phyloP scores from a whole-genome alignment of 64 coral and sea anemone genomes.

The Stylophora pistillata region DNA sequence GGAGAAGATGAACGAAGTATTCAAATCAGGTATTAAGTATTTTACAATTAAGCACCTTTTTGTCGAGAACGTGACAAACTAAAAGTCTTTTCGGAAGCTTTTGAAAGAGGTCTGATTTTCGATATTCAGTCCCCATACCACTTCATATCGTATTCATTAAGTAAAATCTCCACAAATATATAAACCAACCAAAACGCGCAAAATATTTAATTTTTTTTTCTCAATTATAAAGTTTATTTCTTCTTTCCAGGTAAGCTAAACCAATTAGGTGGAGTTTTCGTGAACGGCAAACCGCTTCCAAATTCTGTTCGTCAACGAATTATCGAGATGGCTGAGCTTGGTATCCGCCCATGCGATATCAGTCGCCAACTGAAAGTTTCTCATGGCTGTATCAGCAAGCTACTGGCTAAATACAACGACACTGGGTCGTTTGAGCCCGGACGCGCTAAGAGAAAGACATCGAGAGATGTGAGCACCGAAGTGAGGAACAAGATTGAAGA shows the following conservation, averaged over 20 bases:
- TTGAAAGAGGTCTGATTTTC: too few species aligned
- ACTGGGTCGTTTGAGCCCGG: conserved; percentile 83
- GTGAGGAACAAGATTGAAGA: conserved; percentile 62
- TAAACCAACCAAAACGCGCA: not conserved
- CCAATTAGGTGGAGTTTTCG: conserved; percentile 88
- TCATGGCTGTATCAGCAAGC: conserved; percentile 88
- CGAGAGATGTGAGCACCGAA: conserved; percentile 57
- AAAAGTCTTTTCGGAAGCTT: too few species aligned
- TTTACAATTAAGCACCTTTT: too few species aligned
- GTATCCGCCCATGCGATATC: conserved; percentile 81
- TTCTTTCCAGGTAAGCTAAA: conserved; percentile 61
- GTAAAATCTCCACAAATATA: not conserved
- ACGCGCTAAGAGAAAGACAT: conserved; percentile 27
- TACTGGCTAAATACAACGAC: conserved; percentile 86
- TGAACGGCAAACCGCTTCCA: conserved; percentile 91
- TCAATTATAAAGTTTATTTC: too few species aligned
- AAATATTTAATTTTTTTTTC: not conserved
- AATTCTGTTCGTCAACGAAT: conserved; percentile 76
- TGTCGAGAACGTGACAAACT: too few species aligned
- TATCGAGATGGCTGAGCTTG: conserved; percentile 80
- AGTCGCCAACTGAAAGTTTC: conserved; percentile 81
- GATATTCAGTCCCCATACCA: too few species aligned
- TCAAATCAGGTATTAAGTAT: conserved; percentile 14
- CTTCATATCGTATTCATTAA: too few species aligned
- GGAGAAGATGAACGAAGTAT: conserved; percentile 1